phyloP scores from a whole-genome alignment of 2,113 vertebrate genomes.

The Paedocypris sp. region DNA sequence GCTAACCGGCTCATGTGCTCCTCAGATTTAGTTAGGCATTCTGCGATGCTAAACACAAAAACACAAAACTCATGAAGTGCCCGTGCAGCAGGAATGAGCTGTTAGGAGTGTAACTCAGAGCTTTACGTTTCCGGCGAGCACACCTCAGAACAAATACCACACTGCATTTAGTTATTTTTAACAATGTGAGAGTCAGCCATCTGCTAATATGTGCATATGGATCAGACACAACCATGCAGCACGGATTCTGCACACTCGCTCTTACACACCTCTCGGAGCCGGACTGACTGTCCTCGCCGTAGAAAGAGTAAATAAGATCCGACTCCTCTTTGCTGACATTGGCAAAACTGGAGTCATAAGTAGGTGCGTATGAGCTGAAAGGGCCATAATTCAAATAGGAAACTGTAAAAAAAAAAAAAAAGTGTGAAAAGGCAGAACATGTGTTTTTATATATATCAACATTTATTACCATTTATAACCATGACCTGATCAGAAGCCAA shows the following conservation, averaged over 20 bases:
- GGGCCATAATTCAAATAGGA: constrained; percentile 90
- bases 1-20: constrained; percentile 80
- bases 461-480: no score
- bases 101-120: constrained; percentile 5
- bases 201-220: no score
- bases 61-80: constrained; percentile 1
- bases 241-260: no score
- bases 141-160: background rate
- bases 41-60: constrained; percentile 61
- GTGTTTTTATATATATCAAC: no score
- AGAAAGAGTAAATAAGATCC: constrained; percentile 80
- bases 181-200: no score
- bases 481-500: no score
- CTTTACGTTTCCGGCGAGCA: background rate
- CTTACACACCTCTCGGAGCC: constrained; percentile 77
- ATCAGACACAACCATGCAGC: no score
- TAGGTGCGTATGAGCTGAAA: constrained; percentile 85
- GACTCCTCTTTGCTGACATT: constrained; percentile 94
- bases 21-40: constrained; percentile 76
- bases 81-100: background rate
- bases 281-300: constrained; percentile 77
- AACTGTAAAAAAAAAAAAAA: constrained; percentile 55
- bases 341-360: constrained; percentile 90
- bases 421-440: background rate
- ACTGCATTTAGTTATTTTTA: background rate